phyloP scores from a whole-genome alignment of 2,888 invertebrate genomes.

The Atethmia centrago region DNA sequence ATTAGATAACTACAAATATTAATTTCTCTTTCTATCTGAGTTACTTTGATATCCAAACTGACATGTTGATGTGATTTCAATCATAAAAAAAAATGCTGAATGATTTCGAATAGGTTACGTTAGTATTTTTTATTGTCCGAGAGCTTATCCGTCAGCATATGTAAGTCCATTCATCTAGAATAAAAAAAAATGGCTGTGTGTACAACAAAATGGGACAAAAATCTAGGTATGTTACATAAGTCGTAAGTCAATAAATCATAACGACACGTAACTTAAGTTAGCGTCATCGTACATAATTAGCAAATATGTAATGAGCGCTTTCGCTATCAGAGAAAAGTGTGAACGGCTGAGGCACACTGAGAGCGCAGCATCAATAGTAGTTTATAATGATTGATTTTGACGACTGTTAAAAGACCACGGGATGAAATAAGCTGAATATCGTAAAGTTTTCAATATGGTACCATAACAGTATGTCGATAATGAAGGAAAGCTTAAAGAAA shows the following conservation, averaged over 20 bases:
- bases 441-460: not conserved
- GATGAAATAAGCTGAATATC: not conserved
- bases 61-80: conserved; percentile 21
- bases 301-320: conserved; percentile 58
- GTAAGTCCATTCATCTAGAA: not conserved
- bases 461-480: not conserved
- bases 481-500: not conserved
- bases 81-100: not conserved
- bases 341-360: conserved; percentile 13
- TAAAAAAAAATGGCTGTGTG: not conserved
- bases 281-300: conserved; percentile 58
- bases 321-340: conserved; percentile 51
- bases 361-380: not conserved
- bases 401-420: not conserved
- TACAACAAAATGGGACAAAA: conserved; percentile 27
- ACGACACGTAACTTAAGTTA: conserved; percentile 19
- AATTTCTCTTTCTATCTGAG: conserved; percentile 22
- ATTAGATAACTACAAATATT: not conserved
- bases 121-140: not conserved
- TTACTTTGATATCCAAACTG: conserved; percentile 14
- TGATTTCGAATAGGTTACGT: not conserved
- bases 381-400: not conserved
- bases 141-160: not conserved
- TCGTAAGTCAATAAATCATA: conserved; percentile 38
- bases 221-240: conserved; percentile 28